Evolutionary conservation across 2,888 invertebrate species (phyloP).

Genomic region (Drosophila infuscata): DNA sequence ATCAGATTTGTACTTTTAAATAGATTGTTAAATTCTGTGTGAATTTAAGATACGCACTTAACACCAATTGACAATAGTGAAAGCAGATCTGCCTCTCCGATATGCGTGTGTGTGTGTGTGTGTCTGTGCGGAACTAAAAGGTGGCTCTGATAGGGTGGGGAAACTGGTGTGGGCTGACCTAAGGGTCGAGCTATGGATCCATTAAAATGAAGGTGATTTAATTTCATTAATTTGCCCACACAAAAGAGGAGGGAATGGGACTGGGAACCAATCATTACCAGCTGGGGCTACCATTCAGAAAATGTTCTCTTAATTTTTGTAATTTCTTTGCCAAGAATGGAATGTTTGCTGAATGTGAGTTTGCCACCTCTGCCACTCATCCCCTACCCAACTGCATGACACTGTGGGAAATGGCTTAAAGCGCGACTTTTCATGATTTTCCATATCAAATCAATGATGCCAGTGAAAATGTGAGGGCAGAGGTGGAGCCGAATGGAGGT

Average conservation of each 20-base stretch:
- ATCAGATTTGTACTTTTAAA: not conserved
- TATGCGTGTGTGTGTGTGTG: conserved; percentile 16
- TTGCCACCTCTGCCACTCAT: no score
- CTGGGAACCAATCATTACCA: conserved; percentile 2
- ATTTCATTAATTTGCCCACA: conserved; percentile 73
- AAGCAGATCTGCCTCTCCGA: conserved; percentile 34
- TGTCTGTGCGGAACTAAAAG: not conserved
- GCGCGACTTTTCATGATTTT: conserved; percentile 53
- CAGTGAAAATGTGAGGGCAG: conserved; percentile 35
- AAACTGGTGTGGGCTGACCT: not conserved
- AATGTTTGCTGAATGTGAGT: not conserved
- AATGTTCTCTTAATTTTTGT: conserved; percentile 71
- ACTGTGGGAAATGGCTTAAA: conserved; percentile 46
- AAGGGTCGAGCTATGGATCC: conserved; percentile 34
- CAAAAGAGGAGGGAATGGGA: not conserved
- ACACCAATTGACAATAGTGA: not conserved
- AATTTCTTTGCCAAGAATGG: conserved; percentile 55
- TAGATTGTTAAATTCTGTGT: not conserved
- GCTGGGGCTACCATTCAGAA: conserved; percentile 27
- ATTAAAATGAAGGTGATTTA: conserved; percentile 74
- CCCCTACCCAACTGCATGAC: conserved; percentile 41
- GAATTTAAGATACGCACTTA: not conserved
- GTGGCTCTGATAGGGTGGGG: no score
- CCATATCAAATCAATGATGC: conserved; percentile 67
- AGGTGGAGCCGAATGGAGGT: not conserved